Conservation (phyloP, 2,113 vertebrate genomes). For the Hemiprocne comata region DNA sequence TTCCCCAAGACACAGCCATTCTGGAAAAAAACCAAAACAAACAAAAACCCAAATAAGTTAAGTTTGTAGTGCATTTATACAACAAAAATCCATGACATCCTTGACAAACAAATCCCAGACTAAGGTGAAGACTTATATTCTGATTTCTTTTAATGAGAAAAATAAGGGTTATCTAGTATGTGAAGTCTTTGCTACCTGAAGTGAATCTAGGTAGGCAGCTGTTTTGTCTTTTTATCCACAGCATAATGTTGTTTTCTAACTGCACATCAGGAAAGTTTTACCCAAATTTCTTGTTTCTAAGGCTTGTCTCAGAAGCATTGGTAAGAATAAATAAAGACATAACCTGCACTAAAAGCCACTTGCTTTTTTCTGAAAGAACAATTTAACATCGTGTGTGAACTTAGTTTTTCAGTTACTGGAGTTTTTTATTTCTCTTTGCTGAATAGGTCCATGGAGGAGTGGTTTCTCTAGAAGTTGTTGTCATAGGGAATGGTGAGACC, state of each 20-base stretch:
- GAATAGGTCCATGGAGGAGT: fast-evolving
- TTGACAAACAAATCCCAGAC: background rate
- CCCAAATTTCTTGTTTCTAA: background rate
- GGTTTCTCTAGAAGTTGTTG: background rate
- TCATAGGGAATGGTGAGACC: background rate
- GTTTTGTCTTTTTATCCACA: background rate
- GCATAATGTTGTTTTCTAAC: background rate
- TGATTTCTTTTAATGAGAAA: background rate
- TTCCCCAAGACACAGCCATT: background rate
- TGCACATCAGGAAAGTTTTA: background rate
- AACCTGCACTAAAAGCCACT: background rate
- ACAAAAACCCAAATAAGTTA: background rate
- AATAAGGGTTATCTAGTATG: background rate
- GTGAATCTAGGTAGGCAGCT: background rate
- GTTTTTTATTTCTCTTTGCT: background rate
- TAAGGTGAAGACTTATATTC: background rate
- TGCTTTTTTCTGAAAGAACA: background rate
- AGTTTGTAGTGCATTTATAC: background rate
- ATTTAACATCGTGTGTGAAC: background rate
- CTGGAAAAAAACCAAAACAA: background rate
- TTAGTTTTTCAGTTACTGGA: background rate
- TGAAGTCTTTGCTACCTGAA: background rate
- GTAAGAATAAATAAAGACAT: background rate
- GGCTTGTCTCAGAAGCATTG: background rate
- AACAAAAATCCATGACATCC: background rate